These are phyloP conservation scores for Cheilosia scutellata DNA, from an alignment of 2,888 invertebrate species.

Conservation along the genomic window DNA sequence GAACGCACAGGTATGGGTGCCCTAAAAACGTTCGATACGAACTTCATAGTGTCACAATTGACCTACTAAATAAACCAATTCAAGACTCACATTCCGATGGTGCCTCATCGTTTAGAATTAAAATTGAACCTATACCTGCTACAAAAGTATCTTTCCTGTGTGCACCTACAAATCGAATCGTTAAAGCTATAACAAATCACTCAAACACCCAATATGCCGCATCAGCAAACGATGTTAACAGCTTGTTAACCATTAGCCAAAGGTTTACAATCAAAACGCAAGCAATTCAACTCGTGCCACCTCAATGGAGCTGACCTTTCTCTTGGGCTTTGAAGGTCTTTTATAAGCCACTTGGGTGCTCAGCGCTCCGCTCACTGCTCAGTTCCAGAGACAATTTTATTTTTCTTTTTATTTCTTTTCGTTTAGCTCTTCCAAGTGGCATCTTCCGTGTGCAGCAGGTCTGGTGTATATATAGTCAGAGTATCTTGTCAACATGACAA, in stretches of 20 bases:
- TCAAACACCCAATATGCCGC: slow-evolving; percentile 35
- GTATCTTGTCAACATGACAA: slow-evolving; percentile 29
- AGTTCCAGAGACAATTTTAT: slow-evolving; percentile 38
- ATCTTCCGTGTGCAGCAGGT: slow-evolving; percentile 40
- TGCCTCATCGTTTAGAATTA: too few relatives aligned
- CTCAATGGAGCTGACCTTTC: slow-evolving; percentile 51
- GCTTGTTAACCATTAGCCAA: slow-evolving; percentile 51
- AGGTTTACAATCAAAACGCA: slow-evolving; percentile 25
- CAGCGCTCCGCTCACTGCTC: background rate
- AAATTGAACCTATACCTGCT: background rate
- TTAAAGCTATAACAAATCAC: slow-evolving; percentile 51
- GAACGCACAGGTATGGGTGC: too few relatives aligned
- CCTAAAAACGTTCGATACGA: too few relatives aligned
- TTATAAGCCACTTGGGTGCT: slow-evolving; percentile 40
- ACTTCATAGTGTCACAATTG: too few relatives aligned
- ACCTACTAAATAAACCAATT: too few relatives aligned
- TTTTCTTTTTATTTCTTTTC: slow-evolving; percentile 2
- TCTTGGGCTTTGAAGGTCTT: slow-evolving; percentile 50
- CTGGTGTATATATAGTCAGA: background rate
- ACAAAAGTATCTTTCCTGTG: slow-evolving; percentile 15
- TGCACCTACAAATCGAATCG: slow-evolving; percentile 18
- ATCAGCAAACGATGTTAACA: slow-evolving; percentile 57
- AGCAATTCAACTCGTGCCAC: slow-evolving; percentile 11
- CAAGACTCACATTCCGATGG: too few relatives aligned
- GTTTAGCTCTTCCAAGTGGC: slow-evolving; percentile 44